Evolutionary conservation across 2,888 invertebrate genomes (phyloP), one percentile per base, ranked within the genome.

Genomic region (Macrostomum cliftonense): DNA sequence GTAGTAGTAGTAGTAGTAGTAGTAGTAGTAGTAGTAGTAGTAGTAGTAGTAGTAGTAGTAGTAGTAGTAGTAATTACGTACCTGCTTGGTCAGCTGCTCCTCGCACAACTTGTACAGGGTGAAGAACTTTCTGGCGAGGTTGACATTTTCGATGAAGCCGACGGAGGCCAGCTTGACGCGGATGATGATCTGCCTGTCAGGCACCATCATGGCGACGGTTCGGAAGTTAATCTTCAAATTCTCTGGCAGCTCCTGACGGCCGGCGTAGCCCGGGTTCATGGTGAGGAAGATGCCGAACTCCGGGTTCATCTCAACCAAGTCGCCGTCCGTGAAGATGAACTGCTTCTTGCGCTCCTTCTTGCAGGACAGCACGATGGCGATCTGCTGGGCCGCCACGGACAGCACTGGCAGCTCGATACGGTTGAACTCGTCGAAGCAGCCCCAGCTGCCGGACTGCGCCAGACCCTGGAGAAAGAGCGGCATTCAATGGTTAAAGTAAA

Each of bases 281-380:
- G 93, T 93, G 54, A 93, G 82, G 65, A 93, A 93, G 60, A 93
- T 89, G 38, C 93, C 93, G 71, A 91, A 87, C 69, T 93, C 91
- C 0, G 83, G 81, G 69, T 87, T 89, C 80, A 93, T 79, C 52
- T 84, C 82, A 5, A 91, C 82, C 47, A 77, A 74, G 66, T 93
- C 91, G 0, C 93, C 93, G 63, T 93, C 93, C 0, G 89, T 91
- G 67, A 93, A 93, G 20, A 83, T 73, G 64, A 93, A 93, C 16
- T 77, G 75, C 65, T 84, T 87, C 65, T 82, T 83, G 64, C 88
- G 83, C 65, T 93, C 93, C 63, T 87, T 87, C 69, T 88, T 89
- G 43, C 87, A 86, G 1, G 82, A 78, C 12, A 91, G 75, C 11
- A 75, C 70, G 13, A 91, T 86, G 14, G 91, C 88, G 17, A 93